Conservation (phyloP, 2,888 invertebrate genomes). For the Tipula helvola region DNA sequence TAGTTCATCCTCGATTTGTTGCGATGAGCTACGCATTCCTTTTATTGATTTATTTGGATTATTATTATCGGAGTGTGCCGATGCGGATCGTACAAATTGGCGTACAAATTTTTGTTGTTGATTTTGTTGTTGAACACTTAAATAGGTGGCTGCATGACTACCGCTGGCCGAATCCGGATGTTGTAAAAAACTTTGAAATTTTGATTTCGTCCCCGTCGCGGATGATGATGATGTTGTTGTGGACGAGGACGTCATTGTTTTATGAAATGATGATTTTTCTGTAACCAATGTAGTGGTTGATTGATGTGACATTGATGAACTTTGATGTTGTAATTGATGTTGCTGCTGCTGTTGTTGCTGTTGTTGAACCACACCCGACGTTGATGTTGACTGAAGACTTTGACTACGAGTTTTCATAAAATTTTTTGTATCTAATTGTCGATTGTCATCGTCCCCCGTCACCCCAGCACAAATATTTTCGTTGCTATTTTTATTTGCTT, state of each 20-base stretch:
- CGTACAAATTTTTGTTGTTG: conserved; percentile 34
- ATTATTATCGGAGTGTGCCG: conserved; percentile 32
- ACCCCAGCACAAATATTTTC: background rate
- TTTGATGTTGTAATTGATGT: conserved; percentile 19
- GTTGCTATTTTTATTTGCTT: background rate
- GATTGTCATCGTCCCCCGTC: background rate
- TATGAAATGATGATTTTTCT: conserved; percentile 19
- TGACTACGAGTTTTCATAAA: conserved; percentile 24
- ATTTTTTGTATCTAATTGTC: background rate
- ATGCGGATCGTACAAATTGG: conserved; percentile 35
- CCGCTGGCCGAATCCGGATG: conserved; percentile 28
- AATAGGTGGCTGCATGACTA: conserved; percentile 24
- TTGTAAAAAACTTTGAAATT: conserved; percentile 34
- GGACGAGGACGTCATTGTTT: conserved; percentile 18
- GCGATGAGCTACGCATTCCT: conserved; percentile 33
- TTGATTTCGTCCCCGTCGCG: conserved; percentile 23
- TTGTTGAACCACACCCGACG: conserved; percentile 23
- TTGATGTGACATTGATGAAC: conserved; percentile 36
- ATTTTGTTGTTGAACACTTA: conserved; percentile 23
- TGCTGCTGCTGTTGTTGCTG: conserved; percentile 16
- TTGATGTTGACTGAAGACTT: conserved; percentile 28
- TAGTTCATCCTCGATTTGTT: conserved; percentile 31
- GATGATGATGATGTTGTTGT: conserved; percentile 29
- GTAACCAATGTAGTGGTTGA: conserved; percentile 32
- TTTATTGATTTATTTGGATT: conserved; percentile 26